These are phyloP conservation scores for Batillaria attramentaria DNA, from an alignment of 1,140 invertebrate species.

Conservation along the genomic window DNA sequence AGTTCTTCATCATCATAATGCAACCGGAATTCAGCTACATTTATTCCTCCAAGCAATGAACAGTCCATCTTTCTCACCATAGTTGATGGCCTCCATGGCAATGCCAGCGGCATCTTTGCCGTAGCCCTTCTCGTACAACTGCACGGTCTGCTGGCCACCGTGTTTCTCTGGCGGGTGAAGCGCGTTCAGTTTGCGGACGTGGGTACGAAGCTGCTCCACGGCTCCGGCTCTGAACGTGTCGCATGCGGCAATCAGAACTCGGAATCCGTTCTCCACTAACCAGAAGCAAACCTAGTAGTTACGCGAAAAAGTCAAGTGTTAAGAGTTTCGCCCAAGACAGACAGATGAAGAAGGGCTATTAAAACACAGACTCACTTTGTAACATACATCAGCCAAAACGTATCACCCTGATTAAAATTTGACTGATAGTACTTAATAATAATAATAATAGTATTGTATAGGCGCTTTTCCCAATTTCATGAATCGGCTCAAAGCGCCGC, in stretches of 20 bases:
- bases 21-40: too few relatives aligned
- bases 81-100: conserved; percentile 96
- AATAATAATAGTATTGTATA: too few relatives aligned
- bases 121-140: conserved; percentile 97
- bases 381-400: too few relatives aligned
- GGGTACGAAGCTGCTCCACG: conserved; percentile 97
- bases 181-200: conserved; percentile 93
- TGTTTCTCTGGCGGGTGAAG: conserved; percentile 85
- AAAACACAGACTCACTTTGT: too few relatives aligned
- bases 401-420: too few relatives aligned
- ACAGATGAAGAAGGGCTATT: too few relatives aligned
- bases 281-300: conserved; percentile 93
- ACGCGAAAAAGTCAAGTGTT: neutral
- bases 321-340: neutral
- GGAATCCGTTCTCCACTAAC: conserved; percentile 97
- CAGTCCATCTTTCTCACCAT: too few relatives aligned
- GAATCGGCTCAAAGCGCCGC: too few relatives aligned
- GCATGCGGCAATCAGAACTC: conserved; percentile 98
- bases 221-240: conserved; percentile 99
- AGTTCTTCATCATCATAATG: neutral
- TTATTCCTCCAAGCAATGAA: too few relatives aligned
- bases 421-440: too few relatives aligned
- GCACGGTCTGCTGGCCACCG: conserved; percentile 82
- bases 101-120: conserved; percentile 99
- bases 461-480: too few relatives aligned